Conservation (phyloP, 2,888 invertebrate genomes). For the Quadroppia sp. region DNA sequence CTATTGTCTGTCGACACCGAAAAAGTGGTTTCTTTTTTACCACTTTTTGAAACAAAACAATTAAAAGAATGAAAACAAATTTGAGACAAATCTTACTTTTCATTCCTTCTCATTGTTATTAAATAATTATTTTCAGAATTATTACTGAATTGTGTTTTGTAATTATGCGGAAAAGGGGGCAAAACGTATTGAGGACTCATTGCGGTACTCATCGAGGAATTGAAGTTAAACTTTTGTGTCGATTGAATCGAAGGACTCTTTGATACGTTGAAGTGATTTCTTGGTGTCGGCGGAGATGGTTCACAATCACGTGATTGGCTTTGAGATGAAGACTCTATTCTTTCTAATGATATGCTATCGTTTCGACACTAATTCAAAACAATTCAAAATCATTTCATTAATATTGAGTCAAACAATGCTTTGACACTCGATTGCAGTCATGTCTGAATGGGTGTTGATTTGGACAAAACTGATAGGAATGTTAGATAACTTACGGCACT, state of each 20-base stretch:
- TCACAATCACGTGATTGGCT: conserved; percentile 48
- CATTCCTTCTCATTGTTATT: conserved; percentile 37
- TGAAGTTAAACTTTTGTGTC: conserved; percentile 40
- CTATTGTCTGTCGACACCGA: background rate
- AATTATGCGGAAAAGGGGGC: conserved; percentile 40
- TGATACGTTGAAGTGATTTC: conserved; percentile 44
- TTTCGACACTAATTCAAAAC: conserved; percentile 34
- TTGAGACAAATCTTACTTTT: conserved; percentile 31
- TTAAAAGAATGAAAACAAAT: background rate
- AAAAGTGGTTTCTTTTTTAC: conserved; percentile 41
- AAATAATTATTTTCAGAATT: conserved; percentile 10
- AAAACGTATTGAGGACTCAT: conserved; percentile 42
- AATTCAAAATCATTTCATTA: background rate
- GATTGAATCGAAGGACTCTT: conserved; percentile 40
- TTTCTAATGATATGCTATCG: conserved; percentile 38
- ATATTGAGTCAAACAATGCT: background rate
- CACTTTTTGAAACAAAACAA: conserved; percentile 10
- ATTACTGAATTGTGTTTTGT: background rate
- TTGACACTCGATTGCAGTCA: too few species aligned
- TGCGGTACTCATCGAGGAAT: conserved; percentile 43
- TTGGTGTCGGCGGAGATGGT: conserved; percentile 45
- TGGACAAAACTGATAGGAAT: background rate
- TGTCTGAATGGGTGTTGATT: too few species aligned
- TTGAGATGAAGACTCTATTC: conserved; percentile 39
- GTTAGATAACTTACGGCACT: background rate